Evolutionary conservation across 2,888 invertebrate genomes (phyloP).

Genomic region (Tanytarsus gracilentus): DNA sequence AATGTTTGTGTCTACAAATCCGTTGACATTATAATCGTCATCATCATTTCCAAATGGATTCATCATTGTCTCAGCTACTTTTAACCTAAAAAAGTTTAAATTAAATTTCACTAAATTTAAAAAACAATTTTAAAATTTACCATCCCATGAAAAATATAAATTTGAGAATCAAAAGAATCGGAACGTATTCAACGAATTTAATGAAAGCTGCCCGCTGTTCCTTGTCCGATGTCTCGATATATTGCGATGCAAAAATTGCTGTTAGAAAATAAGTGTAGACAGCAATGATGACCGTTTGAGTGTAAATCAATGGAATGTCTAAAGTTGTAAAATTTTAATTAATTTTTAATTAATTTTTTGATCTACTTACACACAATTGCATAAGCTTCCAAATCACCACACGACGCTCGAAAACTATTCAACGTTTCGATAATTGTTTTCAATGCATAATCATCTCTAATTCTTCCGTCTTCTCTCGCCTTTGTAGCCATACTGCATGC

Average conservation of each 20-base stretch:
- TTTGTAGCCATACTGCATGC: conserved; percentile 81
- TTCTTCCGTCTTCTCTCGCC: conserved; percentile 81
- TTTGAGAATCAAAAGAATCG: conserved; percentile 80
- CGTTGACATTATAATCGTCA: conserved; percentile 85
- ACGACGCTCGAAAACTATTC: conserved; percentile 73
- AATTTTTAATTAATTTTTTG: no score
- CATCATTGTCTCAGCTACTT: conserved; percentile 82
- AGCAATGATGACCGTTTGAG: conserved; percentile 84
- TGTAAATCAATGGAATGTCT: conserved; percentile 63
- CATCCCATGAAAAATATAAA: conserved; percentile 85
- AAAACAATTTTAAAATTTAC: no score
- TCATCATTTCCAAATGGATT: conserved; percentile 90
- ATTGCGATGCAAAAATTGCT: conserved; percentile 52
- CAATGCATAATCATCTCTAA: conserved; percentile 84
- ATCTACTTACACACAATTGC: conserved; percentile 75
- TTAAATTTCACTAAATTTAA: no score
- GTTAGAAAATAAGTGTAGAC: conserved; percentile 88
- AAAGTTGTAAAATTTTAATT: conserved; percentile 48
- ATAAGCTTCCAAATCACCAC: conserved; percentile 64
- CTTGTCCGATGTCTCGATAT: conserved; percentile 38
- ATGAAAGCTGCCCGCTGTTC: conserved; percentile 42
- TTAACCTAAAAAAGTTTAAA: no score
- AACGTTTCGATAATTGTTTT: conserved; percentile 83
- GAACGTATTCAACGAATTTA: conserved; percentile 76
- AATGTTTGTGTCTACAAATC: conserved; percentile 76